Percentiles rank a stretch among this genome's conserved stretches.
Evolutionary conservation across 2,113 vertebrate genomes (phyloP).

Genomic region (Pluvialis apricaria): DNA sequence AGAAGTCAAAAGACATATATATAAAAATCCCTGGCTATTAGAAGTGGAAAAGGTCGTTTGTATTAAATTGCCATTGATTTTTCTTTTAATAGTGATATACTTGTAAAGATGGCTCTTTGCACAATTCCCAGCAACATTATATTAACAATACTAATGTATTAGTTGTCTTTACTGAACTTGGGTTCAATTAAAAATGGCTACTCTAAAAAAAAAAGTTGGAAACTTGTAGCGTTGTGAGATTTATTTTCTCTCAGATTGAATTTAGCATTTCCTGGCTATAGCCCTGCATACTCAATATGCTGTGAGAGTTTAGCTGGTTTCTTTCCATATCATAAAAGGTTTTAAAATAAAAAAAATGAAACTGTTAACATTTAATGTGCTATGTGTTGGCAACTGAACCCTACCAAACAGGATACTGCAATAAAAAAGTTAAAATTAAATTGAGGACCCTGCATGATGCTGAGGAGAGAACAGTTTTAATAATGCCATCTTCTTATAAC

Average conservation of each 20-base stretch:
- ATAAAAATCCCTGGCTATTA: not conserved
- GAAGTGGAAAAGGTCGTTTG: not conserved
- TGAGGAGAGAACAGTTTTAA: not conserved
- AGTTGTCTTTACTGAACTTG: not conserved
- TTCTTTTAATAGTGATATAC: not conserved
- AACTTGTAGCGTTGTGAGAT: not conserved
- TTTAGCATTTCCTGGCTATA: not conserved
- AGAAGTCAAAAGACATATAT: not conserved
- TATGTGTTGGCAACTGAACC: not conserved
- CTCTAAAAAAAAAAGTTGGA: not conserved
- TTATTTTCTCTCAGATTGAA: not conserved
- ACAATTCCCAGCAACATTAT: not conserved
- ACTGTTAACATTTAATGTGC: not conserved
- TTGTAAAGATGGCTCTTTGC: not conserved
- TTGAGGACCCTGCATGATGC: not conserved
- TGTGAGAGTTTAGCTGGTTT: not conserved
- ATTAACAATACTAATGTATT: not conserved
- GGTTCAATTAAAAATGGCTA: not conserved
- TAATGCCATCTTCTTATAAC: not conserved
- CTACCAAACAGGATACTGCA: not conserved
- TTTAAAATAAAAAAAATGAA: not conserved
- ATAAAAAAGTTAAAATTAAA: not conserved
- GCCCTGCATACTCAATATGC: not conserved
- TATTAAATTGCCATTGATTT: not conserved
- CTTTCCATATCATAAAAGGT: not conserved